phyloP scores from a whole-genome alignment of 2,888 invertebrate species.

The Scrobipalpa atriplicella region DNA sequence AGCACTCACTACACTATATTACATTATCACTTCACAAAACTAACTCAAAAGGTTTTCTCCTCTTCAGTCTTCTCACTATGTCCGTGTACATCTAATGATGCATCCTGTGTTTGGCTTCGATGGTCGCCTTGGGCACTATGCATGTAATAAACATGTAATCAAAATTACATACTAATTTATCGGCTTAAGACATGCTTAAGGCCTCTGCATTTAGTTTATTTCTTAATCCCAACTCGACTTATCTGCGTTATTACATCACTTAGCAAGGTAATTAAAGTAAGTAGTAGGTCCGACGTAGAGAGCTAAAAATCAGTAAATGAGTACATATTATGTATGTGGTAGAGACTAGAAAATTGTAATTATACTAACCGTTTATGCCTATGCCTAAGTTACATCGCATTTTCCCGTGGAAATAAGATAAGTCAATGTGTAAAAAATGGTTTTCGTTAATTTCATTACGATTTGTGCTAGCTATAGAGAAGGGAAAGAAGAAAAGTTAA shows the following conservation, averaged over 20 bases:
- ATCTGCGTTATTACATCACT: conserved; percentile 1
- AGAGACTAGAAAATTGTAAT: neutral
- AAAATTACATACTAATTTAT: conserved; percentile 7
- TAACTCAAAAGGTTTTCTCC: too few species aligned
- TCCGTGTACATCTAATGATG: neutral
- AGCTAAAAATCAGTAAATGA: neutral
- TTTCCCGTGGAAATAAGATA: neutral
- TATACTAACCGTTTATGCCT: neutral
- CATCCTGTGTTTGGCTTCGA: neutral
- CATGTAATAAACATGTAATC: conserved; percentile 2
- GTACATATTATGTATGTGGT: neutral
- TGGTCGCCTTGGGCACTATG: neutral
- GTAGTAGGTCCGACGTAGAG: neutral
- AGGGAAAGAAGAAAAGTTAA: too few species aligned
- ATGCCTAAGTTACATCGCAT: neutral
- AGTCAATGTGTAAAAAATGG: neutral
- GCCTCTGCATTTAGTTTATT: conserved; percentile 1
- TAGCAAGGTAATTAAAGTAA: conserved; percentile 1
- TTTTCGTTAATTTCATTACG: too few species aligned
- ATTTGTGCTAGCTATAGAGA: too few species aligned
- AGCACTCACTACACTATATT: too few species aligned
- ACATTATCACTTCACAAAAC: too few species aligned
- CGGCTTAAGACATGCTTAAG: neutral
- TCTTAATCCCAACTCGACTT: neutral
- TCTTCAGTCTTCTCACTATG: too few species aligned